These are phyloP conservation scores for Dyspetes luteomarginatus DNA, from an alignment of 2,888 invertebrate species.

Conservation along the genomic window DNA sequence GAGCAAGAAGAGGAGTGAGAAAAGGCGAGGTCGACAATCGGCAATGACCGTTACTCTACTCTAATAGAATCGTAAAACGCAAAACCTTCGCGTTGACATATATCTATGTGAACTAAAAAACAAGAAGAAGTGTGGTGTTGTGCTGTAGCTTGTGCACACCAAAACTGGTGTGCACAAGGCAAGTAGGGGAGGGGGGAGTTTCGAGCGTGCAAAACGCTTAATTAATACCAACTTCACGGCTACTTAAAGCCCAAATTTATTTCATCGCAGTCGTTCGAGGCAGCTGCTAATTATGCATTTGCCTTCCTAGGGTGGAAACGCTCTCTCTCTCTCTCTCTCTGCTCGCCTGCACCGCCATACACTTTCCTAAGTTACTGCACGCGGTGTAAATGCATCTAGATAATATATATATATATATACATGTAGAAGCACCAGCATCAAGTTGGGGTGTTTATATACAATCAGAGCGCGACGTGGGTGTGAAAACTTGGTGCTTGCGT, in stretches of 20 bases:
- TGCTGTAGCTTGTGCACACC: constrained; percentile 26
- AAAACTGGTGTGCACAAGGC: constrained; percentile 39
- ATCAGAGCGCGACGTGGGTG: constrained; percentile 61
- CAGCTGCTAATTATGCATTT: constrained; percentile 77
- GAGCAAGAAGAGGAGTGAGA: neutral
- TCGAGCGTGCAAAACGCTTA: constrained; percentile 69
- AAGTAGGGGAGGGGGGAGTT: constrained; percentile 50
- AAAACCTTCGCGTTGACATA: constrained; percentile 43
- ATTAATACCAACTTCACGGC: constrained; percentile 79
- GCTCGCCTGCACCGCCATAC: constrained; percentile 49
- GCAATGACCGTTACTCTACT: constrained; percentile 64
- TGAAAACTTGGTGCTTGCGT: constrained; percentile 57
- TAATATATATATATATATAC: constrained; percentile 19
- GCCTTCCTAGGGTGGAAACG: constrained; percentile 65
- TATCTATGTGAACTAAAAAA: neutral
- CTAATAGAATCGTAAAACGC: constrained; percentile 65
- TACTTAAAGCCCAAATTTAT: constrained; percentile 77
- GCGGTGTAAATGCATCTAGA: neutral
- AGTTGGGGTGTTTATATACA: constrained; percentile 46
- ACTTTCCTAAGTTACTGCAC: constrained; percentile 60
- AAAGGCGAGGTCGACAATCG: constrained; percentile 65
- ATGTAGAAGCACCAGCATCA: neutral
- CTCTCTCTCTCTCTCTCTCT: constrained; percentile 25
- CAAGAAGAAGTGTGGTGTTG: neutral
- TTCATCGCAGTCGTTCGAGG: constrained; percentile 71